Conservation (phyloP, 92 coral and sea anemone genomes). For the Bergia sp. region DNA sequence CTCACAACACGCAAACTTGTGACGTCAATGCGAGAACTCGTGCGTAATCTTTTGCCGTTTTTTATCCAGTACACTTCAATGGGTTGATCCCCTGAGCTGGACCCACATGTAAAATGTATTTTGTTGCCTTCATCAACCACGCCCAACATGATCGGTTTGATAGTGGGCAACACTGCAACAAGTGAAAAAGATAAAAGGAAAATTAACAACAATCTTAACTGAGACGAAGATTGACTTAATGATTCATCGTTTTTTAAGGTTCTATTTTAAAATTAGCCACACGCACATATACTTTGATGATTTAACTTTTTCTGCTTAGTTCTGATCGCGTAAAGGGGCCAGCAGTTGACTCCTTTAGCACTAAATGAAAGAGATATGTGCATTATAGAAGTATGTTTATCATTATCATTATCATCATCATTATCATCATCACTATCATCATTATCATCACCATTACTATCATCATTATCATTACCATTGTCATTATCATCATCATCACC, state of each 20-base stretch:
- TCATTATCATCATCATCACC: no score
- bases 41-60: conserved; percentile 56
- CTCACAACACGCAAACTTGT: background rate
- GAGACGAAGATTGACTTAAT: background rate
- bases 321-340: no score
- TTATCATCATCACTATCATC: no score
- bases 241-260: background rate
- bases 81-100: conserved; percentile 44
- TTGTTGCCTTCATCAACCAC: conserved; percentile 59
- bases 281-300: no score
- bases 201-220: background rate
- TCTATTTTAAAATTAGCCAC: no score
- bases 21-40: conserved; percentile 44
- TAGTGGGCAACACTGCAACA: conserved; percentile 55
- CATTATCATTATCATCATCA: no score
- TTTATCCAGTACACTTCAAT: conserved; percentile 71
- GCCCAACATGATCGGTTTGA: conserved; percentile 44
- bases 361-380: no score
- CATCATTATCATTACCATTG: no score
- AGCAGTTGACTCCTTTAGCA: no score
- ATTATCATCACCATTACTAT: no score
- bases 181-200: background rate
- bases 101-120: conserved; percentile 48
- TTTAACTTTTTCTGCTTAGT: no score
- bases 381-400: no score